A percentile compares a stretch with the other conserved stretches of the same genome.
phyloP scores from a whole-genome alignment of 2,797 vertebrate species.

The Galaxias olidus region DNA sequence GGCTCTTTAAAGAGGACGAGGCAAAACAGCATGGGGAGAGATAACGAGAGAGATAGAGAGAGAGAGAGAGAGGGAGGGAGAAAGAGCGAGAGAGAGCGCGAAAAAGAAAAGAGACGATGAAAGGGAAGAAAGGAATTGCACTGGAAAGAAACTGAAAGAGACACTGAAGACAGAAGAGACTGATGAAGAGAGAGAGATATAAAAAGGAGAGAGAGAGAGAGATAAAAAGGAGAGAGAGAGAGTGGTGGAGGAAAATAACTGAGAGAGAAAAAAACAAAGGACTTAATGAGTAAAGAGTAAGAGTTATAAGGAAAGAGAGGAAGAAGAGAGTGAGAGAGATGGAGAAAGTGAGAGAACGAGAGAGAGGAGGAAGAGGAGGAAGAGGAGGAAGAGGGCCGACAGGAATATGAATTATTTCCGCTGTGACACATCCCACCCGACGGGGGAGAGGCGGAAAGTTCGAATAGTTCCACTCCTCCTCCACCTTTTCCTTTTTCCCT shows the following conservation, averaged over 20 bases:
- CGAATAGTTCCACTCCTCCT: conserved; percentile 9
- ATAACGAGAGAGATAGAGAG: neutral
- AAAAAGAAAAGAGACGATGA: conserved; percentile 32
- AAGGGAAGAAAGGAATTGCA: neutral
- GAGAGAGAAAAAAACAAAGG: neutral
- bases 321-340: neutral
- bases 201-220: conserved; percentile 12
- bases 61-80: conserved; percentile 29
- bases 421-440: conserved; percentile 15
- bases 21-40: neutral
- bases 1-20: neutral
- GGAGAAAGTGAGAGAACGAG: neutral
- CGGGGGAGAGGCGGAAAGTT: conserved; percentile 18
- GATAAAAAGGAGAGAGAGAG: conserved; percentile 7
- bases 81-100: neutral
- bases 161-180: neutral
- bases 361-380: neutral
- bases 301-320: conserved; percentile 2
- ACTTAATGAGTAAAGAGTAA: neutral
- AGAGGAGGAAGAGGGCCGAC: conserved; percentile 27
- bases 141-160: neutral
- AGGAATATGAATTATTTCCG: conserved; percentile 42
- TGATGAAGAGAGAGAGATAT: conserved; percentile 39
- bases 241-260: no score
- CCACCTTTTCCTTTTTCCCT: neutral